Evolutionary conservation across 2,888 invertebrate genomes (phyloP), one percentile per base, ranked within the genome.

Genomic region (Drosophila bunnanda): DNA sequence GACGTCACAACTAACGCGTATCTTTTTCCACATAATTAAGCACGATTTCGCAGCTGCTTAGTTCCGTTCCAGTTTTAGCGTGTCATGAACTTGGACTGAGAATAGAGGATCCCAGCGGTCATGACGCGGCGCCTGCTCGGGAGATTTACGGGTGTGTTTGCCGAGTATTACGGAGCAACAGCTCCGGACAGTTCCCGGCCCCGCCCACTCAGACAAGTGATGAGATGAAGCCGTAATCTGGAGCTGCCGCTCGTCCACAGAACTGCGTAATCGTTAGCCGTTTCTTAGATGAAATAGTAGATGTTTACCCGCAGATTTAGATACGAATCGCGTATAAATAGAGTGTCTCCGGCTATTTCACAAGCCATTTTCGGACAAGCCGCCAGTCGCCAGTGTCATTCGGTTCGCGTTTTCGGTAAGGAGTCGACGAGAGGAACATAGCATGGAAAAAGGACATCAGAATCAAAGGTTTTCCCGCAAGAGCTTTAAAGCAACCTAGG

Each of bases 261-360:
- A 58, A 38, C 71, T 70, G 50, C 70, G 58, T 69, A 70, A 46
- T 53, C 71, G 60, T 34, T 38, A 5, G 55, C 30, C 2, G 48
- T 46, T 61, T 64, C 64, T 57, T 55, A 66, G 52, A 58, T 59
- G 62, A 65, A 54, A 66, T 52, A 62, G 57, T 41, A 38, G n/a
- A 17, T 85, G 43, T 82, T 87, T 87, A 46, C 30, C 39, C 39
- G 64, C 9, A 64, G 79, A 82, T 77, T 82, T 71, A 77, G 80
- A 84, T 87, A 73, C 56, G 64, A 36, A 43, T 43, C 10, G 20
- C 17, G 38, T 85, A 88, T 79, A 82, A 80, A 76, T 44, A 53
- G n/a, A 46, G 7, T 48, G 2, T 2, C n/a, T 25, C 20, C 20
- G 20, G 34, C 41, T 12, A 73, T 73, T 70, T 82, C 74, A 25